Conservation (phyloP, 2,113 vertebrate genomes). For the Phalacrocorax pelagicus region DNA sequence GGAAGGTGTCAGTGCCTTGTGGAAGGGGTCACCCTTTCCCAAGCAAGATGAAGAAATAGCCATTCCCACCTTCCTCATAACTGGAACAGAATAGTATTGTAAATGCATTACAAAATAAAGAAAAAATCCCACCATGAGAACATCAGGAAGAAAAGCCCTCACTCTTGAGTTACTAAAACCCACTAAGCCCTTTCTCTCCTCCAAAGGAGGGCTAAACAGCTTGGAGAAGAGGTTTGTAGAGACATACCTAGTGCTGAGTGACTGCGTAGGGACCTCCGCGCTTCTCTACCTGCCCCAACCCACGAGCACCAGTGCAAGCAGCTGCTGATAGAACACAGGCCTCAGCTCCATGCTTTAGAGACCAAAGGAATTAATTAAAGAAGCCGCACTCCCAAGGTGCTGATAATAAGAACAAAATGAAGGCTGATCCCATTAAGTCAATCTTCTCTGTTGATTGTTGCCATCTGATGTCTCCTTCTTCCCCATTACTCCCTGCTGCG, state of each 20-base stretch:
- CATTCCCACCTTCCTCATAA: not conserved
- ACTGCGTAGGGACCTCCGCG: fast-evolving
- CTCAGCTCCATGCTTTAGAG: not conserved
- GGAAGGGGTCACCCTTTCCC: not conserved
- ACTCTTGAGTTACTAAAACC: not conserved
- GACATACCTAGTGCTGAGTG: not conserved
- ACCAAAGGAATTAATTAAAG: slow-evolving; percentile 17
- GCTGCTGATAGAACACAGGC: not conserved
- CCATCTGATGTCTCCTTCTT: not conserved
- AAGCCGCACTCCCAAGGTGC: slow-evolving; percentile 4
- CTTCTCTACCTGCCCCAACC: not conserved
- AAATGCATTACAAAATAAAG: not conserved
- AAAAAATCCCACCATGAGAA: not conserved
- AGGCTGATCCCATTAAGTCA: slow-evolving; percentile 22
- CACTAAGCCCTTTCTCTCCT: not conserved
- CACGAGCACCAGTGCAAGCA: not conserved
- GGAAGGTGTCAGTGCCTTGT: not conserved
- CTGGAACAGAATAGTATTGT: too few relatives aligned
- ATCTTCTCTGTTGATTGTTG: not conserved
- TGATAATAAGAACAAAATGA: not conserved
- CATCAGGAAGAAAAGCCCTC: not conserved
- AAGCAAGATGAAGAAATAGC: not conserved
- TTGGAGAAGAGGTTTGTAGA: not conserved
- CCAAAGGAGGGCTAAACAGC: not conserved
- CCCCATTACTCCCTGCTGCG: fast-evolving